Base-by-base conservation (phyloP, 1,140 invertebrate species). In the Vanessa atalanta region DNA sequence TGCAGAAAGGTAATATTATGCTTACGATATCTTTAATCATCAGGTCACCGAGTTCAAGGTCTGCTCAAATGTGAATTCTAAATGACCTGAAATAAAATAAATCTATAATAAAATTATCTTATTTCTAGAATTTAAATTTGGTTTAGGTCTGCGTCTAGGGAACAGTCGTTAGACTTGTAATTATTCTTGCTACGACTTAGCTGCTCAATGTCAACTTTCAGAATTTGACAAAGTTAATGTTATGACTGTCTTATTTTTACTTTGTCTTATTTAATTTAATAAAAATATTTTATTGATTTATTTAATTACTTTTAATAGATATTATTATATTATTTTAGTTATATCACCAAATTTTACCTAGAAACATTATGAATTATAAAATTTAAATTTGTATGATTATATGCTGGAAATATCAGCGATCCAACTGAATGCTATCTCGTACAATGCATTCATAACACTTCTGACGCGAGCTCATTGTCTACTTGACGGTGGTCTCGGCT, bases 1-100 rank as follows among this genome's bases (percentile, higher is more conserved):
- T 85, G 92, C 82, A 80, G 93, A 93, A 79, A 92, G 93, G 93
- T 93, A 57, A 81, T 82, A 50, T 31, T 6, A 31, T 50, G 48
- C 48, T 50, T 3, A 53, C 8, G 9, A 16, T 55, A 43, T 9
- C 37, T 43, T 43, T 43, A 43, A 43, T 43, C 37, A 43, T 43
- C 37, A 43, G 37, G 9, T 43, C 7, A 43, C 1, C 6, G 37
- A 43, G 37, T 43, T 43, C 37, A 43, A 43, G 37, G 9, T 43
- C 37, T 8, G 37, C 9, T 8, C 37, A 9, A 43, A 43, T 43
- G 37, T 8, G 37, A 43, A 37, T 37, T 7, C 37, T 31, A 31
- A 43, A 43, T 9, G 37, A 43, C 9, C 37, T 43, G 9, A 43
- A 43, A 43, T 43, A 43, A 9, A 43, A 43, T 43, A 1, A 43